Base-by-base conservation (phyloP, 2,888 invertebrate genomes). In the Pocota personata region DNA sequence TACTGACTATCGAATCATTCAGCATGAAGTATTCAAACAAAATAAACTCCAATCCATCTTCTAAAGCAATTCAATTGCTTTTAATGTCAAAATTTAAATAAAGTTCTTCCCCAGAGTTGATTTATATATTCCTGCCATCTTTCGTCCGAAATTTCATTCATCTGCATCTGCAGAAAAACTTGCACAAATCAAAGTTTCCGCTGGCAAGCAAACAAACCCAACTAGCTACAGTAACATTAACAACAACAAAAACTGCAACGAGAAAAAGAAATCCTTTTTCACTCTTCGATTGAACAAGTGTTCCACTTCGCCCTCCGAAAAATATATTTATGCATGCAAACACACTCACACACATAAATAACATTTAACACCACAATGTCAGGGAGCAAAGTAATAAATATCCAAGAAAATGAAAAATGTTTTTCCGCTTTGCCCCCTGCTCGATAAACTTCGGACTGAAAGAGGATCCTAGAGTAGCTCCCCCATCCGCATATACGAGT, bases 341-440 rank as follows among this genome's bases (percentile, higher is more conserved):
- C 57, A 46, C 12, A 14, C 10, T 10, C 4, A 66, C 46, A 16
- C 8, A 69, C 35, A 30, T 80, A 58, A 84, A 76, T 71, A 86
- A 76, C 82, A 86, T 86, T 86, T 86, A 86, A 86, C 82, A 86
- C 86, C 86, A 77, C 82, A 86, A 82, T 86, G 86, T 77, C 82
- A 82, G 76, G 69, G 86, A 86, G 76, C 86, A 86, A 82, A 82
- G 86, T 82, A 86, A 86, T 86, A 86, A 86, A 86, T 86, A 86
- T 86, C 77, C 76, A 82, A 72, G 86, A 82, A 86, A 86, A 86
- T 86, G 86, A 86, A 86, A 86, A 86, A 86, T 86, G 86, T 86
- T 84, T 66, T 86, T 86, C 76, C 86, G 66, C 71, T 43, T 76
- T 60, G 60, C 46, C 80, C 76, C 71, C 75, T 79, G 79, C 37